Evolutionary conservation across 2,797 vertebrate species (phyloP), one percentile per base, ranked within the genome.

Genomic region (Myiothlypis coronata): DNA sequence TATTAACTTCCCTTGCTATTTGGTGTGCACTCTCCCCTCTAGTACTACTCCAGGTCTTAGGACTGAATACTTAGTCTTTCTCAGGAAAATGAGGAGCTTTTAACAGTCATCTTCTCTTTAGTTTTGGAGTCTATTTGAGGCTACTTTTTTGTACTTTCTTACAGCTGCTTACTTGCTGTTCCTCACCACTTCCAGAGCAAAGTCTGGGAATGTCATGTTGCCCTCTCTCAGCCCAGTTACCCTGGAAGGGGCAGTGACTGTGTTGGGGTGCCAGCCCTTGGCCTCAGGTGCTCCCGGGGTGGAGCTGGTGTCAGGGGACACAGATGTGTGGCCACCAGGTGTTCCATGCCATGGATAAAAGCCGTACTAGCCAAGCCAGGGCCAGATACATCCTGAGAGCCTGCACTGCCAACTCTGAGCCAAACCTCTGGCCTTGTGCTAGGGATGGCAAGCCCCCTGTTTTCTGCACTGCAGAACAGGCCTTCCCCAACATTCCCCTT

Each of bases 181-280:
- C 3, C 35, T 65, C 21, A 23, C 11, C 4, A 3, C 28, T 74
- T 78, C 57, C 30, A 44, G 55, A 35, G 22, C 15, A 20, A 50
- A 34, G 8, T 27, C 5, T 49, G 57, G 20, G 46, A 52, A 21
- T 1, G 0, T 2, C 34, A 5, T 0, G 1, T 18, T n/a, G 12
- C 15, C 11, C 11, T 63, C 1, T 6, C 11, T 35, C 6, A 57
- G 27, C 28, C 20, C 22, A 1, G 0, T 27, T 20, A 14, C 11
- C 61, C 61, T 2, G 0, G 21, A 17, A 34, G n/a, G 9, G 7
- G 0, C 39, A 44, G 50, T 69, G 87, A 13, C 52, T 1, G 0
- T 2, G 2, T 9, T 20, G 32, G 5, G 19, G 2, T 63, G 44
- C 19, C 69, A 80, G 47, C 16, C 10, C 24, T 22, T 3, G 6